Percentiles rank a stretch among this genome's conserved stretches.
These are phyloP conservation scores for Xiphorhynchus erythropygius DNA, from an alignment of 2,797 vertebrate species.

Conservation along the genomic window DNA sequence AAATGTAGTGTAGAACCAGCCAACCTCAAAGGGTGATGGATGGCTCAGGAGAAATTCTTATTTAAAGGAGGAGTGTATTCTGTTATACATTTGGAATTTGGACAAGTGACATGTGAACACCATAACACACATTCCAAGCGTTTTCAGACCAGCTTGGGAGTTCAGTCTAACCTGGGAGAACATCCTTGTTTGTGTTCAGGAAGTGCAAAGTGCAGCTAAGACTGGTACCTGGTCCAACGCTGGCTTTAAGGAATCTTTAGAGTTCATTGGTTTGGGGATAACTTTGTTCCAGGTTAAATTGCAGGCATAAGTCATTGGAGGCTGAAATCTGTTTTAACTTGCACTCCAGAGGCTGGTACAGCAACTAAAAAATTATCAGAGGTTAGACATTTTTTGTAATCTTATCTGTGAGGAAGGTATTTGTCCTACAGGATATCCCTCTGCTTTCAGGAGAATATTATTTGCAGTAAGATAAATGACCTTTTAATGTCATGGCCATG, in stretches of 20 bases:
- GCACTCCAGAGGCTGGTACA: neutral
- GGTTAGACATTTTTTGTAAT: neutral
- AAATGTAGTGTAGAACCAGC: neutral
- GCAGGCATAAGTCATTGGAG: neutral
- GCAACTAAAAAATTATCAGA: neutral
- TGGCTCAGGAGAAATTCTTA: neutral
- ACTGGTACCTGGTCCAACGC: neutral
- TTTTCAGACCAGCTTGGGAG: neutral
- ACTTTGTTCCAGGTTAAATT: conserved; percentile 13
- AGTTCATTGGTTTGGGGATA: neutral
- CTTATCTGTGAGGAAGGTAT: neutral
- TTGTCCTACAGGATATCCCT: neutral
- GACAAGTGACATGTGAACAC: neutral
- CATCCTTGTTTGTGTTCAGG: neutral
- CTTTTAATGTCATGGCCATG: neutral
- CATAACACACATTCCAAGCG: neutral
- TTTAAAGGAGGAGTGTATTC: neutral
- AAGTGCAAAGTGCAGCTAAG: neutral
- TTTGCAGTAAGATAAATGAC: neutral
- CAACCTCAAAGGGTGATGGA: neutral
- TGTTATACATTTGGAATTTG: neutral
- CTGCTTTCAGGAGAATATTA: neutral
- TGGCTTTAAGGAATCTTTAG: neutral
- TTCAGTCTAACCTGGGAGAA: neutral
- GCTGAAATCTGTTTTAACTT: neutral